Conservation (phyloP, 1,140 invertebrate genomes). For the Medauroidea extradentata region DNA sequence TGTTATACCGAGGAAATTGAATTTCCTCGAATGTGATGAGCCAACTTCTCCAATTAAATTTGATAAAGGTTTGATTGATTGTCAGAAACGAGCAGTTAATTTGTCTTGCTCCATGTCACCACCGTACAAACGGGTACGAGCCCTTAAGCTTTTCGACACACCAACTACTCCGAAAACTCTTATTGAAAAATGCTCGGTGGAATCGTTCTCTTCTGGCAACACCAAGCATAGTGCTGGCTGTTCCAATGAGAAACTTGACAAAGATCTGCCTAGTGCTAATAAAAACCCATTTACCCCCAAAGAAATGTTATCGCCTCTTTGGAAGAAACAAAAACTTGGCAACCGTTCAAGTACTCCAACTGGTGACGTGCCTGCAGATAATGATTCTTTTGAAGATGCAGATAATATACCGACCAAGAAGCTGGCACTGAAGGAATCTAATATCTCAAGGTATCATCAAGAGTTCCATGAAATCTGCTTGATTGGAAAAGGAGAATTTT, state of each 20-base stretch:
- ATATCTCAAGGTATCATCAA: constrained; percentile 78
- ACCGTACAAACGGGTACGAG: constrained; percentile 76
- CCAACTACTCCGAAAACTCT: constrained; percentile 82
- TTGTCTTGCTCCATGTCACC: constrained; percentile 42
- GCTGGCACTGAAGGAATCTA: constrained; percentile 67
- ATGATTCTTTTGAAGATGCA: constrained; percentile 52
- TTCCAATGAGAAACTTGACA: constrained; percentile 31
- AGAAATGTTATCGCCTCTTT: constrained; percentile 49
- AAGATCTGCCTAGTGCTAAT: constrained; percentile 58
- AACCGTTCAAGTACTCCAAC: too few relatives aligned
- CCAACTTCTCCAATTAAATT: too few relatives aligned
- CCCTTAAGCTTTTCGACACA: constrained; percentile 75
- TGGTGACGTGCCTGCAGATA: constrained; percentile 29
- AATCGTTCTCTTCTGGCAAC: constrained; percentile 45
- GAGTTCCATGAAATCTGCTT: constrained; percentile 77
- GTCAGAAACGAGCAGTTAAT: too few relatives aligned
- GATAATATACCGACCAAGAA: constrained; percentile 65
- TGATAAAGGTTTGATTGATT: too few relatives aligned
- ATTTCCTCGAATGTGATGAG: too few relatives aligned
- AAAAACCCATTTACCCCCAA: constrained; percentile 85
- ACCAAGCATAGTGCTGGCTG: too few relatives aligned
- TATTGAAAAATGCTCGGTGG: constrained; percentile 66
- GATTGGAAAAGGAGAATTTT: constrained; percentile 81
- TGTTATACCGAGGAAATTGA: too few relatives aligned
- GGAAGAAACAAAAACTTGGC: constrained; percentile 37